Conservation (phyloP, 1,140 invertebrate species). For the Caenorhabditis inopinata region DNA sequence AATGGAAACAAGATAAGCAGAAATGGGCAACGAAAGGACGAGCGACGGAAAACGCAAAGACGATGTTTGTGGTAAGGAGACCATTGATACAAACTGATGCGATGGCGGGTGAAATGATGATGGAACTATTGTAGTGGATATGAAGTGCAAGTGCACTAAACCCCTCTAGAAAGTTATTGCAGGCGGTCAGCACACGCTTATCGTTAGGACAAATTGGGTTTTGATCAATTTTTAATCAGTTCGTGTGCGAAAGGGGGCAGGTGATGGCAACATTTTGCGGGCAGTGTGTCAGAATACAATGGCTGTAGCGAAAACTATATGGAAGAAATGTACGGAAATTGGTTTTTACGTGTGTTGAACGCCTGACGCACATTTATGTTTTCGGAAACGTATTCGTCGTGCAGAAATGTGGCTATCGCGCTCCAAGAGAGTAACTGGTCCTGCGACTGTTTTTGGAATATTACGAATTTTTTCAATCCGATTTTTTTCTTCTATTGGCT, state of each 20-base stretch:
- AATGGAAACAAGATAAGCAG: slow-evolving; percentile 4
- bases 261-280: slow-evolving; percentile 21
- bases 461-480: too few species aligned
- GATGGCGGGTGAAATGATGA: background rate
- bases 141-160: slow-evolving; percentile 9
- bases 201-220: slow-evolving; percentile 1
- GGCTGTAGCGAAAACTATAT: too few species aligned
- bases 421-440: too few species aligned
- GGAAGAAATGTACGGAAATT: too few species aligned
- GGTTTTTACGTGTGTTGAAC: too few species aligned
- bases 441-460: too few species aligned
- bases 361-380: too few species aligned
- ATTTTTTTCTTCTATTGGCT: too few species aligned
- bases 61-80: background rate
- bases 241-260: background rate
- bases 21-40: background rate
- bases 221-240: slow-evolving; percentile 18
- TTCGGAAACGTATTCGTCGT: too few species aligned
- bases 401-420: too few species aligned
- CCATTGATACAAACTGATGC: background rate
- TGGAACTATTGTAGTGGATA: too few species aligned
- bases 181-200: background rate
- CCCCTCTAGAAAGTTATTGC: background rate
- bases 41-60: background rate
- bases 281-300: too few species aligned